Base-by-base conservation (phyloP, 2,888 invertebrate species). In the Diaphora mendica region DNA sequence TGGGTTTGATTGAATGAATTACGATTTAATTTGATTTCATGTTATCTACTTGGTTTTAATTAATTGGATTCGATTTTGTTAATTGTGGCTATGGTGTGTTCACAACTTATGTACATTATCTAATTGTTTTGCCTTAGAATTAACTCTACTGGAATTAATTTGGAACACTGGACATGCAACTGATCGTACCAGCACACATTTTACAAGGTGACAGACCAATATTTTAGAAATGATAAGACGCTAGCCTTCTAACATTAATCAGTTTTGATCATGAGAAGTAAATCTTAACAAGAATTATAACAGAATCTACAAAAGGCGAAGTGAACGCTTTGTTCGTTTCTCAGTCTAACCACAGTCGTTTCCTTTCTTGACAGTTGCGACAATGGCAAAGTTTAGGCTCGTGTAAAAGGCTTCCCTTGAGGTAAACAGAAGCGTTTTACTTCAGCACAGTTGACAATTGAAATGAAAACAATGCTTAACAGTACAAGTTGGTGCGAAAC, bases 361-460 rank as follows among this genome's bases (percentile, higher is more conserved):
- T 84, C 71, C 74, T 72, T 83, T 82, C 81, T 72, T 85, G 88
- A 82, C 88, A 87, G 85, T 87, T 87, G 72, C 85, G 86, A 86
- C 87, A 88, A 75, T 80, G 70, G 75, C 73, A 62, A 82, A 83
- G 77, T 82, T 83, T 74, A 74, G 77, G 74, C 79, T 79, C 74
- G 66, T 77, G 81, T 79, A 83, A 79, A 84, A 80, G 78, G 74
- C 75, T 75, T 80, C 84, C 82, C 78, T 71, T 33, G 80, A 78
- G 83, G 75, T 79, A 78, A 78, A 80, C 76, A 80, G 73, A 73
- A 70, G 75, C 51, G 55, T 76, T 83, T 77, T 74, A 75, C 75
- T 48, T 33, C 26, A 79, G 73, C 71, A 74, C 83, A 82, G 75
- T 81, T 82, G 78, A 76, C 77, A 79, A 82, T 74, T 78, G 77